Evolutionary conservation across 2,113 vertebrate genomes (phyloP), one percentile per base, ranked within the genome.

Genomic region (Pterophyllum scalare): DNA sequence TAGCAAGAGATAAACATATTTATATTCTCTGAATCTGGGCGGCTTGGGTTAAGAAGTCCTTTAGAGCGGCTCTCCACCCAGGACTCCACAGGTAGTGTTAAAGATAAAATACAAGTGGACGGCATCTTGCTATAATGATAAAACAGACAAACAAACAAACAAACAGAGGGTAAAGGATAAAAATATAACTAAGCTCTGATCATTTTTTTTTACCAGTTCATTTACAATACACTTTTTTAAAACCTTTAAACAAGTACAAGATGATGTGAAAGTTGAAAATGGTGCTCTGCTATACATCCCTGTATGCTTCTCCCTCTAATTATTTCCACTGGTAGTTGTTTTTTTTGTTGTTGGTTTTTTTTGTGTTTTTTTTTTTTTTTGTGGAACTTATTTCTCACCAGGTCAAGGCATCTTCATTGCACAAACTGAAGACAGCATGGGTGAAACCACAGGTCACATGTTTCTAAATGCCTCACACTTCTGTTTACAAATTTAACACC

Each of bases 1-100:
- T 93, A 94, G 93, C 93, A 94, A 95, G 93, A 95, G 93, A 95
- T 95, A 95, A 94, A 96, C 93, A 94, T 93, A 94, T 89, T 92
- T 93, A 94, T 92, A 92, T 91, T 91, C 87, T 92, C 87, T 87
- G 89, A 90, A 86, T 89, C 88, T 91, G 86, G 85, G 91, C 82
- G 84, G 89, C 89, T 91, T 57, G 86, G 77, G 84, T 85, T 85
- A 26, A 87, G 82, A 93, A 82, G 91, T 94, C 92, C 93, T 92
- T 93, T 89, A 86, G 93, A 89, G 76, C 89, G 87, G 85, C 87
- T 87, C 62, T 86, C 84, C 81, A 87, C 88, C 90, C 86, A 60
- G 64, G 81, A 79, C 87, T 92, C 93, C 81, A 92, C 93, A 96
- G 95, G 95, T 96, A 96, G 95, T 94, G 91, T 93, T 92, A 81